Base-by-base conservation (phyloP, 2,113 vertebrate genomes). In the Dromiciops gliroides region DNA sequence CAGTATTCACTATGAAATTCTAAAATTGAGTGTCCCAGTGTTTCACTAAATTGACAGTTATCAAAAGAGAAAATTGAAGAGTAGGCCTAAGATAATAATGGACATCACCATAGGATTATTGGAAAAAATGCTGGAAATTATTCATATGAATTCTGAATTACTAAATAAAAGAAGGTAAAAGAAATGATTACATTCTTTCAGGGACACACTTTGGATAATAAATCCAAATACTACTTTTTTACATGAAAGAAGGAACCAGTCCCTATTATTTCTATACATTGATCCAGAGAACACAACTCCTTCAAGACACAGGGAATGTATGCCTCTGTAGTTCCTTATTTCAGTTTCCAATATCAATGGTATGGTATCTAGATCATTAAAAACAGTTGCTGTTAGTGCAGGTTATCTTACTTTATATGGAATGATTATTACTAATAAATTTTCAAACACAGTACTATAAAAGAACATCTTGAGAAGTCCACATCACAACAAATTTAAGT, bases 181-280 rank as follows among this genome's bases (percentile, higher is more conserved):
- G 67, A 51, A 93, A 88, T 95, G 56, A 88, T 94, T 51, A 93
- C 19, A 92, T 2, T 95, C 52, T 93, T 14, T 91, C 92, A 83
- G 31, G 90, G 83, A 92, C 31, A 92, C 23, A 83, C 23, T 91
- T 44, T 89, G 94, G 89, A 94, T 53, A 92, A 91, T 95, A 96
- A 94, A 95, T 51, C 25, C 56, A 94, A 97, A 91, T 94, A 90
- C 52, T 28, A 92, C 19, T 96, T 95, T 97, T 89, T 89, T 93
- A 44, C 88, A 7, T 26, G 91, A 93, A 67, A 48, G 16, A 16
- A 9, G 91, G 56, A 88, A 95, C 31, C 95, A 52, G 0, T 10
- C 44, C 91, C 22, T 90, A 91, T 31, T 90, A 0, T 44, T 93
- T 22, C 24, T 44, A 91, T 93, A 53, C 90, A 48, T 92, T 96